Evolutionary conservation across 1,140 invertebrate genomes (phyloP).

Genomic region (Micrasema longulum): DNA sequence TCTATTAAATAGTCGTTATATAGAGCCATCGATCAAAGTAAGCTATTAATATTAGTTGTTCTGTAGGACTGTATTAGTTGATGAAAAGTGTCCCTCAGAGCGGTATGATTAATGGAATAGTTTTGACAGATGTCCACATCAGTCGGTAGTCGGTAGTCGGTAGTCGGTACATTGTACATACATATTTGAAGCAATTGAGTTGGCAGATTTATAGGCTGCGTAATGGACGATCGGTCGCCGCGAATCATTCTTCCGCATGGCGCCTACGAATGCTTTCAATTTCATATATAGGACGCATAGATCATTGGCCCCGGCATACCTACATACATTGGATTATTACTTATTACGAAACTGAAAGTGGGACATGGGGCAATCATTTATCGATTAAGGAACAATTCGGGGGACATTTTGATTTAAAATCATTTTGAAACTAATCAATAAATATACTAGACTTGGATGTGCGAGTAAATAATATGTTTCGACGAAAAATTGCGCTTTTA

Average conservation of each 20-base stretch:
- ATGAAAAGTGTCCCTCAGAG: background rate
- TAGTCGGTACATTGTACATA: background rate
- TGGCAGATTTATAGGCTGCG: constrained; percentile 39
- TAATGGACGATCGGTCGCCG: constrained; percentile 5
- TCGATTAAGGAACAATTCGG: too few relatives aligned
- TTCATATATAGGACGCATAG: constrained; percentile 30
- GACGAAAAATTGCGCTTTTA: too few relatives aligned
- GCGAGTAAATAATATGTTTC: too few relatives aligned
- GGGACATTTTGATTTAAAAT: too few relatives aligned
- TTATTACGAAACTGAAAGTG: background rate
- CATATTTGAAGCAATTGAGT: constrained; percentile 21
- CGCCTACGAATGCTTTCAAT: constrained; percentile 21
- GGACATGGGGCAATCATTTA: too few relatives aligned
- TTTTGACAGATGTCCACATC: constrained; percentile 27
- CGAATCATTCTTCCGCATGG: constrained; percentile 28
- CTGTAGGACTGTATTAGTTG: background rate
- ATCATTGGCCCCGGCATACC: background rate
- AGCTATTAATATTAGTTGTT: constrained; percentile 17
- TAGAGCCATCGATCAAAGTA: background rate
- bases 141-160: too few relatives aligned
- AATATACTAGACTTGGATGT: too few relatives aligned
- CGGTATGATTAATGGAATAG: constrained; percentile 16
- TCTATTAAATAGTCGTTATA: background rate
- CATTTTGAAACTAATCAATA: too few relatives aligned
- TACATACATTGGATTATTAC: background rate